Evolutionary conservation across 2,888 invertebrate species (phyloP), one percentile per base, ranked within the genome.

Genomic region (Drosophila picticornis): DNA sequence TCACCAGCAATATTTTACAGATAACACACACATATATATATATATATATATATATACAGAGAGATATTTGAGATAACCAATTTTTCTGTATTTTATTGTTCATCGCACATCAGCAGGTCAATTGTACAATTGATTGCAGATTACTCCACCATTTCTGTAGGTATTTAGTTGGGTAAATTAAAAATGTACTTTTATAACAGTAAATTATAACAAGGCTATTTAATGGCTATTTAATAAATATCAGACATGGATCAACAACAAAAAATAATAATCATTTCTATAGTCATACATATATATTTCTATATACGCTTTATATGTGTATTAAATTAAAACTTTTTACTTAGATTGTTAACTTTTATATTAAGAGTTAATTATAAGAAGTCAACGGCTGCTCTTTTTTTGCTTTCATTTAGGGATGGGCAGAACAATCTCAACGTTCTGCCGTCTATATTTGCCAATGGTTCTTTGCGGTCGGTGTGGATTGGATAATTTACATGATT

Each of bases 201-300:
- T 90, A 85, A 90, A 76, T 82, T 72, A 85, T 73, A 88, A 80
- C 90, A 87, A 75, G 62, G 71, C 83, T 78, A 76, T 62, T 72
- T 77, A 75, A 79, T 79, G 68, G 75, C 83, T 81, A 82, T 78
- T 76, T 85, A 83, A 85, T 85, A 88, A 86, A 90, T 90, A 88
- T 85, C 90, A 88, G 90, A 86, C 83, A 88, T 73, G 80, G 83
- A 83, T 88, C 60, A 90, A 86, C 81, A 84, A 86, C 61, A 85
- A 88, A 90, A 68, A 56, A 38, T 29, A n/a, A 82, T 69, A 72
- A 71, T 77, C 64, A 72, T 70, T 70, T 65, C 55, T 75, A 74
- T 57, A 40, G 57, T 60, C 63, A 67, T 73, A 72, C 53, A 75
- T 40, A 34, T 85, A 58, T 56, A 62, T 59, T 59, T 61, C 25